phyloP scores from a whole-genome alignment of 2,113 vertebrate species.

The Mionectes macconnelli region DNA sequence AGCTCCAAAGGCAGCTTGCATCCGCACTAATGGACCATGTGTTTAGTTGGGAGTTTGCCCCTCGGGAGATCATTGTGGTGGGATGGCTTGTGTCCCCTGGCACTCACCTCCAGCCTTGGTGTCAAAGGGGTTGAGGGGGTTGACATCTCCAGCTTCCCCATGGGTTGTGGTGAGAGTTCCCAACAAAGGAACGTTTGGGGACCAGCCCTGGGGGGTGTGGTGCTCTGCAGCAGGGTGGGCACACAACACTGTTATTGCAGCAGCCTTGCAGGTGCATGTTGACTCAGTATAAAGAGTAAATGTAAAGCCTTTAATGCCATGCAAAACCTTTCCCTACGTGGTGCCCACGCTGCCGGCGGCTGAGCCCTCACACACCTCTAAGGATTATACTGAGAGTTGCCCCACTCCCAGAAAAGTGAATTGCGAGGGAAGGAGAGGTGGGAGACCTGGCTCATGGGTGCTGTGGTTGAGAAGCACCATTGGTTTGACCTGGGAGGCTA shows the following conservation, averaged over 20 bases:
- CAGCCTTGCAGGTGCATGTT: not conserved
- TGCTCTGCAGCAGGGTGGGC: accelerated
- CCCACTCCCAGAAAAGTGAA: not conserved
- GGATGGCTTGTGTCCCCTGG: not conserved
- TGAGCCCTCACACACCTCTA: not conserved
- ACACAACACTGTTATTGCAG: not conserved
- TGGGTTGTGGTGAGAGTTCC: not conserved
- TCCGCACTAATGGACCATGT: not conserved
- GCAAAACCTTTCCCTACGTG: not conserved
- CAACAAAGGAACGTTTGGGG: not conserved
- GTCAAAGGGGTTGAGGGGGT: not conserved
- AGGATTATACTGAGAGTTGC: accelerated
- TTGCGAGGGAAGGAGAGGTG: accelerated
- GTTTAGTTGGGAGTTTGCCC: constrained; percentile 26
- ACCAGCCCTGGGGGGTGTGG: not conserved
- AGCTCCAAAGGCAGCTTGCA: constrained; percentile 39
- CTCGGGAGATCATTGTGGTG: not conserved
- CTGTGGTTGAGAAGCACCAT: too few relatives aligned
- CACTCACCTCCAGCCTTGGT: too few relatives aligned
- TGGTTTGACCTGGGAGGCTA: not conserved
- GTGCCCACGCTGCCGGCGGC: accelerated
- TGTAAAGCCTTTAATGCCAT: not conserved
- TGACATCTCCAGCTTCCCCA: not conserved
- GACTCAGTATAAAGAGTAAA: not conserved
- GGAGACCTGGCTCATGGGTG: not conserved